Base-by-base conservation (phyloP, 2,797 vertebrate genomes). In the Acipenser ruthenus region DNA sequence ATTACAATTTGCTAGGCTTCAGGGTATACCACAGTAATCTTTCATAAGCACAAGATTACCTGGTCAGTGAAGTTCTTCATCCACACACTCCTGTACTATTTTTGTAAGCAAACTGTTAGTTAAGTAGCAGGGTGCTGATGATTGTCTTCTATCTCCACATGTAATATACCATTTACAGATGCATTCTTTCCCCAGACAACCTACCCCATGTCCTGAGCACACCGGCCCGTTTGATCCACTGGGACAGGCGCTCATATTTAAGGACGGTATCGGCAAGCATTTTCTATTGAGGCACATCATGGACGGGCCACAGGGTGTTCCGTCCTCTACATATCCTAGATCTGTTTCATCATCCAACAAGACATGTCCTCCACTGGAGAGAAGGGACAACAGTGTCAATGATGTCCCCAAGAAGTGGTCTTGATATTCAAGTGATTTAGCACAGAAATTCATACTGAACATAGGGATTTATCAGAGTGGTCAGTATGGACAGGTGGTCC, bases 221-320 rank as follows among this genome's bases (percentile, higher is more conserved):
- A 96, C 91, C 87, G 91, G 94, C 78, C 91, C 90, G 58, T 93
- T 94, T 73, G 92, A 93, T 78, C 93, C 94, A 8, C 82, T 86
- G 55, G 94, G 92, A 81, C 97, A 99, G 82, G 89, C 93, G 86
- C 95, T 99, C 86, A 98, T 92, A 79, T 99, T 99, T 74, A 98
- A 86, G 70, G 92, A 95, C 82, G 95, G 93, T 86, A 99, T 97
- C 80, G 94, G 92, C 74, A 97, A 92, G 92, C 97, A 99, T 86
- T 95, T 98, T 80, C 79, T 93, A 86, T 99, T 95, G 91, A 97
- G 92, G 89, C 97, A 99, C 95, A 99, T 98, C 96, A 98, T 98
- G 11, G 94, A 94, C 63, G 97, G 97, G 80, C 97, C 97, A 84
- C 97, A 99, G 8, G 94, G 96, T 64, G 93, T 92, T 77, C 97